Evolutionary conservation across 1,140 invertebrate genomes (phyloP).

Genomic region (Eurosta solidaginis): DNA sequence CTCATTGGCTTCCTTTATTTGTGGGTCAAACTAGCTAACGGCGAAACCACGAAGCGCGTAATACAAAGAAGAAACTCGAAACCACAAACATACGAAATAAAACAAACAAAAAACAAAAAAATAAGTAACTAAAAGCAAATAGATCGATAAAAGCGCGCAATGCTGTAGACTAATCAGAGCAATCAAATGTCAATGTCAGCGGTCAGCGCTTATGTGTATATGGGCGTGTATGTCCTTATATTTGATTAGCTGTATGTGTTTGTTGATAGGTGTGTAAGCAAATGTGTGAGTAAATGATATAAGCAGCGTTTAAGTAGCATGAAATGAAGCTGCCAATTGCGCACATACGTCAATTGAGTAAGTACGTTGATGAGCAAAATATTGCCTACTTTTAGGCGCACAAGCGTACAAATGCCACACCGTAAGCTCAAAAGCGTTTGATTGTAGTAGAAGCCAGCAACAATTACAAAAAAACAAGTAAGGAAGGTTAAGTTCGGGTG

Average conservation of each 20-base stretch:
- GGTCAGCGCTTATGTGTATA: background rate
- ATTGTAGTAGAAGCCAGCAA: background rate
- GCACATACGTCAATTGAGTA: background rate
- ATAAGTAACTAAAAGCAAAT: background rate
- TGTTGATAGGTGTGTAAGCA: background rate
- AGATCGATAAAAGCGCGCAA: slow-evolving; percentile 46
- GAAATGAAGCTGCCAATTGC: background rate
- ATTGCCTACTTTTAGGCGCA: background rate
- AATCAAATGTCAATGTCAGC: slow-evolving; percentile 30
- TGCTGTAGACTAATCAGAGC: slow-evolving; percentile 51
- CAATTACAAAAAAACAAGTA: slow-evolving; percentile 1
- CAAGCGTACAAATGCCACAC: background rate
- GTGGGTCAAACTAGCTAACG: background rate
- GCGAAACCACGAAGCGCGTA: background rate
- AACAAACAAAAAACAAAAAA: background rate
- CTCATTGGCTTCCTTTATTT: background rate
- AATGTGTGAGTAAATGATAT: too few relatives aligned
- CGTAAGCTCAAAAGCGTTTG: background rate
- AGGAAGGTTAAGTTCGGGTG: too few relatives aligned
- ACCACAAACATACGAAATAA: background rate
- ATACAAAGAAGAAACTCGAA: slow-evolving; percentile 1
- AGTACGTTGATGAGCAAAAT: background rate
- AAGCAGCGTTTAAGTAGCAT: too few relatives aligned
- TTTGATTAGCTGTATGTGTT: background rate
- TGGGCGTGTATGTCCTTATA: background rate